These are phyloP conservation scores for Drosophila biarmipes DNA, from an alignment of 1,140 invertebrate species.

Conservation along the genomic window DNA sequence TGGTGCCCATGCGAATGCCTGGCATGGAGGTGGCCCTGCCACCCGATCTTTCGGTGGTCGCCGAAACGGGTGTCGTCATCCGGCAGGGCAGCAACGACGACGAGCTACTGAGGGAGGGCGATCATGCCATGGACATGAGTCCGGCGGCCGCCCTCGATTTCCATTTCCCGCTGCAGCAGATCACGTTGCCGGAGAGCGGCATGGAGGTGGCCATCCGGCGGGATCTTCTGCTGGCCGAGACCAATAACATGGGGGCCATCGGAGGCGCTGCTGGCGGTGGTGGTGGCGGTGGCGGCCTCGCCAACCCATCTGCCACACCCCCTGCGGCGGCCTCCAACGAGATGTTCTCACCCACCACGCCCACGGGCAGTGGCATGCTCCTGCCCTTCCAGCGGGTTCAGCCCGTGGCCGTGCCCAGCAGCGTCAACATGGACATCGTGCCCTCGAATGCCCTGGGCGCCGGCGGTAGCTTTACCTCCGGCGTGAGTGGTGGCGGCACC, in stretches of 20 bases:
- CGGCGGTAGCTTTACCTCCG: slow-evolving; percentile 25
- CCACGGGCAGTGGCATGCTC: slow-evolving; percentile 70
- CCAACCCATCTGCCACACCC: slow-evolving; percentile 2
- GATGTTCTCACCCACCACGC: slow-evolving; percentile 81
- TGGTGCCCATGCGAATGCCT: slow-evolving; percentile 55
- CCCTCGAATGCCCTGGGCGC: slow-evolving; percentile 59
- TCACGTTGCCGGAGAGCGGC: slow-evolving; percentile 75
- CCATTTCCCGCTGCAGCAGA: slow-evolving; percentile 71
- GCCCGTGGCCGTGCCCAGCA: slow-evolving; percentile 79
- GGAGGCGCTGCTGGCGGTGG: slow-evolving; percentile 14
- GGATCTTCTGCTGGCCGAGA: slow-evolving; percentile 70
- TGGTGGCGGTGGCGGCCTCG: no score
- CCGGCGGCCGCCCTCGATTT: slow-evolving; percentile 56
- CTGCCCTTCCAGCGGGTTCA: slow-evolving; percentile 82
- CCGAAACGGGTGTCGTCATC: slow-evolving; percentile 75
- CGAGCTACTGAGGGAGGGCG: slow-evolving; percentile 48
- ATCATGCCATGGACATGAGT: slow-evolving; percentile 67
- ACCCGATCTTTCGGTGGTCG: slow-evolving; percentile 79
- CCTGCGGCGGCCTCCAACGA: slow-evolving; percentile 48
- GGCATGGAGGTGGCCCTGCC: slow-evolving; percentile 84
- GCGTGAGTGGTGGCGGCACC: slow-evolving; percentile 31
- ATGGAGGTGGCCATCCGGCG: slow-evolving; percentile 83
- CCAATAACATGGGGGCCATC: slow-evolving; percentile 38
- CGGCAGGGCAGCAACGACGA: slow-evolving; percentile 76
- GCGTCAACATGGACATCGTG: slow-evolving; percentile 76